Base-by-base conservation (phyloP, 37 sponge, comb jelly and placozoan species). In the Lycopodina hypogea region DNA sequence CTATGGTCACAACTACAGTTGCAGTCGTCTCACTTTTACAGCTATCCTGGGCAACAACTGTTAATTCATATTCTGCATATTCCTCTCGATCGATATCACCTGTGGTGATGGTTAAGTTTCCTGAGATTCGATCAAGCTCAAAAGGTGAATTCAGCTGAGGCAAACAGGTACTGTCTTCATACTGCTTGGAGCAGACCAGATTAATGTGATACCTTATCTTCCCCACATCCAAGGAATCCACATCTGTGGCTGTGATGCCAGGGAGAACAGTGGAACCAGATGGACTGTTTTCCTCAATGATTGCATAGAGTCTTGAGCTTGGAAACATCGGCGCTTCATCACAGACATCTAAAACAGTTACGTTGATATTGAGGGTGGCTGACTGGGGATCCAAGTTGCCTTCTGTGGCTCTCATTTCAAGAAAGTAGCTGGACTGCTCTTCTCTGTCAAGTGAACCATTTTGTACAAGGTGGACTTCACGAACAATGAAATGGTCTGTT, bases 271-370 rank as follows among this genome's bases (percentile, higher is more conserved):
- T 1, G 9, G 83, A 55, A 23, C 78, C 83, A 0, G 28, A 42
- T 22, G 73, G 78, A 17, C 28, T 21, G 12, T 41, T 19, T 56
- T 90, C 91, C 18, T 19, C 24, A 0, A 86, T 22, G 4, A 9
- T 42, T 0, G 40, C 22, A 4, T 39, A 40, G 14, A 65, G 14
- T 3, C 56, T 17, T 2, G 56, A 66, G 8, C 1, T 32, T 24
- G 45, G 14, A 29, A 92, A 76, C 22, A 57, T 61, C 1, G 96
- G 96, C 6, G 79, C 0, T 40, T 82, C 71, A 35, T 92, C 90
- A 63, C 92, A 92, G 60, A 89, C 81, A 72, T 95, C 93, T 22
- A 74, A 65, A 8, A 95, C 78, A 12, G 48, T 45, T 45, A 45
- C 48, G 8, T 63, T 57, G 23, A 95, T 68, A 14, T 50, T 77